phyloP scores from a whole-genome alignment of 2,888 invertebrate genomes.

The Andrena dorsata region DNA sequence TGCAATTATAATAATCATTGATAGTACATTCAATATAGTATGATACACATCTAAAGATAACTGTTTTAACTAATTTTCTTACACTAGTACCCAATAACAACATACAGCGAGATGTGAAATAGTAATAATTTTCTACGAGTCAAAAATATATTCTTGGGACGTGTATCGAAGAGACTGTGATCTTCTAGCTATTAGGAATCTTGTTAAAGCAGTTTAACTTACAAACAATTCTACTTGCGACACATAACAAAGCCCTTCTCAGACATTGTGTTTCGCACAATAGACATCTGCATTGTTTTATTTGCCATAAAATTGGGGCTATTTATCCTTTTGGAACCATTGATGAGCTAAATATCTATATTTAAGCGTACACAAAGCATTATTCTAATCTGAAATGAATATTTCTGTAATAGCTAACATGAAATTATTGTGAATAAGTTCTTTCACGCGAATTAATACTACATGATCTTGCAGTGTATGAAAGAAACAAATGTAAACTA shows the following conservation, averaged over 20 bases:
- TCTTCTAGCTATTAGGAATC: not conserved
- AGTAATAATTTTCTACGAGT: not conserved
- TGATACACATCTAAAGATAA: not conserved
- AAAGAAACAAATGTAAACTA: constrained; percentile 35
- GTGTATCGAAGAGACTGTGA: not conserved
- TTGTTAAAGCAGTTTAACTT: not conserved
- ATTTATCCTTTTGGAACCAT: not conserved
- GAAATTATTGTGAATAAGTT: constrained; percentile 18
- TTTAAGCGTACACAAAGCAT: not conserved
- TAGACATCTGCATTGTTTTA: constrained; percentile 7
- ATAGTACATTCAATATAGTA: not conserved
- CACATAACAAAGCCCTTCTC: not conserved
- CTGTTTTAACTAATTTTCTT: not conserved
- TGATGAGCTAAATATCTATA: constrained; percentile 1
- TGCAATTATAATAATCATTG: constrained; percentile 4
- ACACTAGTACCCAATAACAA: not conserved
- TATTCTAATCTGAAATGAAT: constrained; percentile 7
- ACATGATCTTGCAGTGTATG: constrained; percentile 5
- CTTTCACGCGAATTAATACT: constrained; percentile 5
- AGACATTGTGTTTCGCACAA: constrained; percentile 23
- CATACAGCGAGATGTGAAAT: not conserved
- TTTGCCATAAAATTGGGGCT: not conserved
- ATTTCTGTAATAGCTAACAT: not conserved
- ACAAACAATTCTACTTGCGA: not conserved
- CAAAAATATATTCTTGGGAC: not conserved